These are phyloP conservation scores for Lampropteryx suffumata DNA, from an alignment of 2,888 invertebrate species.

Conservation along the genomic window DNA sequence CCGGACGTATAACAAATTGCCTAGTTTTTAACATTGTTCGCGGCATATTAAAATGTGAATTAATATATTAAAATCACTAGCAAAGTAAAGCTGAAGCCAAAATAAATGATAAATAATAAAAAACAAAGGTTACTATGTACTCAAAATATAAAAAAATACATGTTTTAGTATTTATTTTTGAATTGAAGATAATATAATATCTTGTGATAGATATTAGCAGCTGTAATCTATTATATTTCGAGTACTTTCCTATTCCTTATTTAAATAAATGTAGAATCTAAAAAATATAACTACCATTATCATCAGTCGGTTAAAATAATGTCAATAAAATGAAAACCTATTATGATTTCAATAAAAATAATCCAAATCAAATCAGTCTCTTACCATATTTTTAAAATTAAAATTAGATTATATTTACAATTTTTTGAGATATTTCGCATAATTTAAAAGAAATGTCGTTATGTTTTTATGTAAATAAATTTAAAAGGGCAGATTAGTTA, in stretches of 20 bases:
- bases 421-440: slow-evolving; percentile 35
- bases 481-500: neutral
- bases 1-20: slow-evolving; percentile 40
- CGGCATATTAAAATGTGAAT: slow-evolving; percentile 49
- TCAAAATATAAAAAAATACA: slow-evolving; percentile 13
- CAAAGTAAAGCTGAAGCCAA: slow-evolving; percentile 70
- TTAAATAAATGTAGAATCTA: slow-evolving; percentile 38
- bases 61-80: slow-evolving; percentile 44
- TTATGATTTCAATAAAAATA: slow-evolving; percentile 43
- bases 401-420: slow-evolving; percentile 68
- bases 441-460: slow-evolving; percentile 42
- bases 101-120: slow-evolving; percentile 37
- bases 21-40: slow-evolving; percentile 42
- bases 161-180: no score
- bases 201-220: no score
- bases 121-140: slow-evolving; percentile 20
- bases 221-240: slow-evolving; percentile 14
- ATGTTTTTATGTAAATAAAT: slow-evolving; percentile 7
- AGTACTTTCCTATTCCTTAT: slow-evolving; percentile 16
- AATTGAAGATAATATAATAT: no score
- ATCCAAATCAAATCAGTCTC: slow-evolving; percentile 78
- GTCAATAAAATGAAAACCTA: slow-evolving; percentile 45
- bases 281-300: slow-evolving; percentile 50
- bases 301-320: slow-evolving; percentile 66
- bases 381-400: slow-evolving; percentile 72